Conservation (phyloP, 1,140 invertebrate genomes). For the Heliconius hewitsoni region DNA sequence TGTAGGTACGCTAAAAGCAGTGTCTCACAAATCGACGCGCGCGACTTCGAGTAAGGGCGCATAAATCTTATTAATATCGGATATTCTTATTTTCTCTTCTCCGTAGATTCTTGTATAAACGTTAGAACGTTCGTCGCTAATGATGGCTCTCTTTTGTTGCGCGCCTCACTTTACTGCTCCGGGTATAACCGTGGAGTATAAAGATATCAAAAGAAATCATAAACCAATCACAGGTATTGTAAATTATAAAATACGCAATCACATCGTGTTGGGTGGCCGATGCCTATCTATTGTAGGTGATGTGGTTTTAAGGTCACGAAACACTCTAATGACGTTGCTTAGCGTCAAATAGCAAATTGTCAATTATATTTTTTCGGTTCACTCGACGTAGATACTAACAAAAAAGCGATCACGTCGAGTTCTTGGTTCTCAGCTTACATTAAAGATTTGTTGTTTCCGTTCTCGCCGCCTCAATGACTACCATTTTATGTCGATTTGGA, state of each 20-base stretch:
- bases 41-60: slow-evolving; percentile 67
- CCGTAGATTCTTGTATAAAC: slow-evolving; percentile 64
- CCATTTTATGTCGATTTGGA: slow-evolving; percentile 78
- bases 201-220: slow-evolving; percentile 55
- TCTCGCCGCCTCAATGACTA: slow-evolving; percentile 76
- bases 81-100: slow-evolving; percentile 74
- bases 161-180: slow-evolving; percentile 32
- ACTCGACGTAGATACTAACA: slow-evolving; percentile 46
- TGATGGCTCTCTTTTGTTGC: slow-evolving; percentile 53
- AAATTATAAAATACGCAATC: slow-evolving; percentile 51
- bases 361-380: slow-evolving; percentile 47
- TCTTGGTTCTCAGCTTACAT: slow-evolving; percentile 63
- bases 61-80: slow-evolving; percentile 76
- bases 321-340: slow-evolving; percentile 43
- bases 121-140: slow-evolving; percentile 55
- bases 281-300: slow-evolving; percentile 25
- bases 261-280: slow-evolving; percentile 62
- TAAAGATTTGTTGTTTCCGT: slow-evolving; percentile 75
- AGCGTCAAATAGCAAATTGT: slow-evolving; percentile 62
- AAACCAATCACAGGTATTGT: slow-evolving; percentile 63
- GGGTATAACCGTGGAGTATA: slow-evolving; percentile 43
- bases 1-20: slow-evolving; percentile 58
- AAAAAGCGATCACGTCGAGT: slow-evolving; percentile 61
- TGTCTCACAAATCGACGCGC: slow-evolving; percentile 72
- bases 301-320: slow-evolving; percentile 61